A percentile compares a stretch with the other conserved stretches of the same genome.
Evolutionary conservation across 2,888 invertebrate genomes (phyloP).

Genomic region (Ceriagrion tenellum): DNA sequence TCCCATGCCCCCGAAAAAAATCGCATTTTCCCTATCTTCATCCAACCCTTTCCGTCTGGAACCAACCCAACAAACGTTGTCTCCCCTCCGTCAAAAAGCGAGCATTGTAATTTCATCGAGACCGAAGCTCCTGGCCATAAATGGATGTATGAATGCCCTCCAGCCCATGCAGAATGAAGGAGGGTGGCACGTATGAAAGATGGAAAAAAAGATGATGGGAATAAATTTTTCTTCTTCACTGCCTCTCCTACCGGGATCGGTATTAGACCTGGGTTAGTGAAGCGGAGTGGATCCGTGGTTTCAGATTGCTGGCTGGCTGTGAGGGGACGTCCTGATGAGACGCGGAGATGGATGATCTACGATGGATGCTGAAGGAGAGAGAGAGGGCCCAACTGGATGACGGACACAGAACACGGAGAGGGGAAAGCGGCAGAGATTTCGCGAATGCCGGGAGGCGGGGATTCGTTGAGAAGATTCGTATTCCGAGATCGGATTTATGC

Average conservation of each 20-base stretch:
- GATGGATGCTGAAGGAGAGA: not conserved
- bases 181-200: constrained; percentile 1
- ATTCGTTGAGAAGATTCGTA: not conserved
- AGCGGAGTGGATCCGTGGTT: not conserved
- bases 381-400: not conserved
- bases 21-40: not conserved
- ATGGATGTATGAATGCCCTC: constrained; percentile 51
- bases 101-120: constrained; percentile 51
- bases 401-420: not conserved
- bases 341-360: not conserved
- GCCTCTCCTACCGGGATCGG: not conserved
- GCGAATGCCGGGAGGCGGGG: not conserved
- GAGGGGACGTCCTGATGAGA: not conserved
- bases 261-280: constrained; percentile 6
- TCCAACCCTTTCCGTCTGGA: not conserved
- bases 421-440: not conserved
- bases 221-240: not conserved
- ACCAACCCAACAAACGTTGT: not conserved
- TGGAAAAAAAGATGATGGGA: not conserved
- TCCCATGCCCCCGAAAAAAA: not conserved
- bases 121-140: constrained; percentile 13
- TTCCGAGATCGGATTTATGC: not conserved
- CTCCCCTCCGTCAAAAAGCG: not conserved
- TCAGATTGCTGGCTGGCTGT: not conserved
- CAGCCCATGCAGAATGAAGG: constrained; percentile 59